Evolutionary conservation across 2,888 invertebrate genomes (phyloP).

Genomic region (Tenthredo notha): DNA sequence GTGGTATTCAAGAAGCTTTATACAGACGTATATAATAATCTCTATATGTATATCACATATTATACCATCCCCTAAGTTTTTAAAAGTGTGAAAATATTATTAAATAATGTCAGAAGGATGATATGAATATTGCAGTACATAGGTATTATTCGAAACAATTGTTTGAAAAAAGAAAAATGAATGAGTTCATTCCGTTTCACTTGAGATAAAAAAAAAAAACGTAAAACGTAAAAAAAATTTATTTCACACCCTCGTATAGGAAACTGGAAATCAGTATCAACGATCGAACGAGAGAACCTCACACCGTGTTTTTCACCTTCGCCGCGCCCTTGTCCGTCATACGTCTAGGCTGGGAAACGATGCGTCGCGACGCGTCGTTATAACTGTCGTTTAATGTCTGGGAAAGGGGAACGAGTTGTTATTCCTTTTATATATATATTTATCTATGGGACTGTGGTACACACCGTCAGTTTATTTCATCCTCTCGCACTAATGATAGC

Average conservation of each 20-base stretch:
- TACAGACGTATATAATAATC: background rate
- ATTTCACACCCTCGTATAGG: background rate
- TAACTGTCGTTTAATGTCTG: too few species aligned
- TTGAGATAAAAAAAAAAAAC: too few species aligned
- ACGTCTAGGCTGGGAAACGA: background rate
- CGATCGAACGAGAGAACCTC: constrained; percentile 31
- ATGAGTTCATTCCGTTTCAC: background rate
- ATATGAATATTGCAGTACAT: too few species aligned
- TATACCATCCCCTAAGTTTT: background rate
- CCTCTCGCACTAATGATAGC: too few species aligned
- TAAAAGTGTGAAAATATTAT: too few species aligned
- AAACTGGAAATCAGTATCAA: constrained; percentile 9
- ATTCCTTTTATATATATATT: too few species aligned
- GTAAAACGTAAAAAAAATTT: too few species aligned
- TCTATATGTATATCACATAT: background rate
- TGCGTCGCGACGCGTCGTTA: background rate
- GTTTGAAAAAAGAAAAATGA: background rate
- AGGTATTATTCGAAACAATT: too few species aligned
- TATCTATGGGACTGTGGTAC: too few species aligned
- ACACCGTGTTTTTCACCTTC: constrained; percentile 20
- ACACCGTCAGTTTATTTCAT: too few species aligned
- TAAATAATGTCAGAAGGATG: too few species aligned
- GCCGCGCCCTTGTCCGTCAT: constrained; percentile 43
- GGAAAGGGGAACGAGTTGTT: too few species aligned
- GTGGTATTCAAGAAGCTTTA: background rate